Base-by-base conservation (phyloP, 2,113 vertebrate genomes). In the Brachypteracias leptosomus region DNA sequence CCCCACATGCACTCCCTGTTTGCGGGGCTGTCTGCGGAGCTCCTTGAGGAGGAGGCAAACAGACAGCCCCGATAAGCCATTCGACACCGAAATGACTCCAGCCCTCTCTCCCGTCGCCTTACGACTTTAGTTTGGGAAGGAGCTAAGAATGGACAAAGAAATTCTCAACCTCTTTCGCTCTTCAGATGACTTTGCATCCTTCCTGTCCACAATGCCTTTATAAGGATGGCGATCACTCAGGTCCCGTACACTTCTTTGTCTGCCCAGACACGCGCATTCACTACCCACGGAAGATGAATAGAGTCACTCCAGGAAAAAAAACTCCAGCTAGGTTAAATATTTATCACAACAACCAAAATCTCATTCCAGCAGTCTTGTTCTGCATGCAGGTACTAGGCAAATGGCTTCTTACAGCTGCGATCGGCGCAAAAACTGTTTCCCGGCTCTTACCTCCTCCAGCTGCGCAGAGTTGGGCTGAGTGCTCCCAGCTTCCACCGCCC, bases 241-340 rank as follows among this genome's bases (percentile, higher is more conserved):
- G 70, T 90, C 79, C 92, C 73, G 20, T 82, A 88, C 72, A 44
- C 72, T 95, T 95, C 97, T 98, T 98, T 98, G 98, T 98, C 96
- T 97, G 94, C 95, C 87, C 68, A 90, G 89, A 95, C 92, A 95
- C 95, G 89, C 44, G 85, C 90, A 91, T 95, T 96, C 94, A 78
- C 91, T 10, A 82, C 89, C 71, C 85, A 58, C 65, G 78, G 88
- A 94, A 92, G 95, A 97, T 85, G 93, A 95, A 93, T 90, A 77
- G 73, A 93, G 80, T 12, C 88, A 82, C 77, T 73, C 85, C 94
- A 90, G 91, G 7, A 4, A 7, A 16, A 8, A 59, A 54, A 59
- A 89, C 73, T 94, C 95, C 72, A 49, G 44, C 47, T 72, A 91
- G 85, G 97, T 98, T 98, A 98, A 97, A 98, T 96, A 98, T 98